Evolutionary conservation across 2,888 invertebrate species (phyloP).

Genomic region (Gymnocheta viridis): DNA sequence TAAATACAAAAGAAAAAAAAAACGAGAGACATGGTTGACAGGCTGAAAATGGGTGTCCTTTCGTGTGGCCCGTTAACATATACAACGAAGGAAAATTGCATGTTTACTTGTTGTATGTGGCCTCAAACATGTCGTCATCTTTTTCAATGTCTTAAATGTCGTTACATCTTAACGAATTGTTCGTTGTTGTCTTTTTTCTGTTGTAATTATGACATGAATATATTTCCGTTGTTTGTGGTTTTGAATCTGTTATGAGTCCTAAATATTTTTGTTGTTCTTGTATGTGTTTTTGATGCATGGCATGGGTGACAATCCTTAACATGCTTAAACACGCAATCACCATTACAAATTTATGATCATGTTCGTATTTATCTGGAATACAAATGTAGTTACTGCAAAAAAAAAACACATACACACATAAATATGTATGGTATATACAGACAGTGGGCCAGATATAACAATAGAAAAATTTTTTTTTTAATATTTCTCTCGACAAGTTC

Average conservation of each 20-base stretch:
- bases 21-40: constrained; percentile 70
- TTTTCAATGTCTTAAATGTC: constrained; percentile 53
- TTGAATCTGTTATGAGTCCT: constrained; percentile 42
- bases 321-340: constrained; percentile 68
- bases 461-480: too few relatives aligned
- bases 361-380: constrained; percentile 41
- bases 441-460: not conserved
- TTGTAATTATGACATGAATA: constrained; percentile 67
- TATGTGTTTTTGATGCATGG: constrained; percentile 51
- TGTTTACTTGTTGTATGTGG: constrained; percentile 43
- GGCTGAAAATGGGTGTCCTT: constrained; percentile 73
- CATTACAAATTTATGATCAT: constrained; percentile 61
- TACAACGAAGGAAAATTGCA: constrained; percentile 44
- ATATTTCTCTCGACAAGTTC: too few relatives aligned
- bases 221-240: constrained; percentile 55
- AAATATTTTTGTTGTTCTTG: constrained; percentile 23
- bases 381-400: not conserved
- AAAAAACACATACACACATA: not conserved
- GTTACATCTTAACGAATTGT: constrained; percentile 37
- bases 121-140: constrained; percentile 60
- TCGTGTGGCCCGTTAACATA: constrained; percentile 68
- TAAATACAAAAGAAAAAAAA: not conserved
- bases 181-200: constrained; percentile 5
- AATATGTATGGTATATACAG: too few relatives aligned
- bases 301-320: constrained; percentile 72